phyloP scores from a whole-genome alignment of 1,140 invertebrate genomes.

The Argopecten irradians region DNA sequence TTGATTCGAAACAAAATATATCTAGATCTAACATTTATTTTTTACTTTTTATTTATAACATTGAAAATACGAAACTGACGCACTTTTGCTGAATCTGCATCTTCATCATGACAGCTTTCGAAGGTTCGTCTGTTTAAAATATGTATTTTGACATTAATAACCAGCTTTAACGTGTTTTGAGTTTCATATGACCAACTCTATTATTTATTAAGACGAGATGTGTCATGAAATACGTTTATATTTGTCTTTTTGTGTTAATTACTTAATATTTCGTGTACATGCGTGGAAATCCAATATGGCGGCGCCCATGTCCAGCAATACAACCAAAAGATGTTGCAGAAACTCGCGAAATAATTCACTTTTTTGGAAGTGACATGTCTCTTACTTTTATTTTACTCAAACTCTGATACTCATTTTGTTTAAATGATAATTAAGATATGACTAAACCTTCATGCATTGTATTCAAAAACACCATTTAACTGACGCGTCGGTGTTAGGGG shows the following conservation, averaged over 20 bases:
- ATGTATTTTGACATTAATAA: neutral
- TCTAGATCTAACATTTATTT: too few relatives aligned
- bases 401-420: neutral
- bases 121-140: neutral
- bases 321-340: neutral
- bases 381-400: neutral
- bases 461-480: neutral
- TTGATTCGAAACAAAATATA: too few relatives aligned
- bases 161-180: neutral
- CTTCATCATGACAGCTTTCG: constrained; percentile 27
- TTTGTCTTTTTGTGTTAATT: neutral
- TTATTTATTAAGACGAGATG: too few relatives aligned
- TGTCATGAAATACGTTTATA: too few relatives aligned
- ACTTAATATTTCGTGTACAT: neutral
- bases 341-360: neutral
- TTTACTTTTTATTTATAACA: too few relatives aligned
- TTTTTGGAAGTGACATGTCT: neutral
- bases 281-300: constrained; percentile 45
- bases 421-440: neutral
- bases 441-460: too few relatives aligned
- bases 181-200: too few relatives aligned
- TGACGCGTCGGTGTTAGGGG: neutral
- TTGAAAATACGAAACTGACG: neutral
- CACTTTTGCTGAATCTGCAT: constrained; percentile 7
- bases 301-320: constrained; percentile 42